Conservation (phyloP, 1,140 invertebrate genomes). For the Pseudomyrmex sp. region DNA sequence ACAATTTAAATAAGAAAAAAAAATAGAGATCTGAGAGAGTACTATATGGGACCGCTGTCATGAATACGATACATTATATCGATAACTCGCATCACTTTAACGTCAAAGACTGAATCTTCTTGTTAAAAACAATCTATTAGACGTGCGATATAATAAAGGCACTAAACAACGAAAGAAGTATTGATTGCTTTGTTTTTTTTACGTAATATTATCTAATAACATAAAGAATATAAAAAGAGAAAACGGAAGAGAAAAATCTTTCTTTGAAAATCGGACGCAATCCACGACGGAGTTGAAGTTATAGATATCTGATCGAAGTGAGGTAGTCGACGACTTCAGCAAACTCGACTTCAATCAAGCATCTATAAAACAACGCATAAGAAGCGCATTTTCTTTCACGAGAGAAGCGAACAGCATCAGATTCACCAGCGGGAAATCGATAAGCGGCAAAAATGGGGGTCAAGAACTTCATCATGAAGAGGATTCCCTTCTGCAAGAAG, state of each 20-base stretch:
- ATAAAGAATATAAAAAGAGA: not conserved
- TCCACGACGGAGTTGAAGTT: not conserved
- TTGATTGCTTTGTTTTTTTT: not conserved
- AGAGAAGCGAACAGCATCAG: not conserved
- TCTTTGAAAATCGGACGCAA: not conserved
- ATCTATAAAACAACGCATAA: not conserved
- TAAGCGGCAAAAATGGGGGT: constrained; percentile 76
- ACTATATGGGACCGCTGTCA: no score
- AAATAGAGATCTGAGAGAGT: no score
- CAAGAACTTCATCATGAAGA: constrained; percentile 81
- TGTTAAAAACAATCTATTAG: no score
- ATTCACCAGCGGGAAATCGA: not conserved
- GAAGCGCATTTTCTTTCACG: not conserved
- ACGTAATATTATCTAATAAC: not conserved
- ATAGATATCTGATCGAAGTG: not conserved
- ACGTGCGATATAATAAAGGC: not conserved
- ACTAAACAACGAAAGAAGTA: not conserved
- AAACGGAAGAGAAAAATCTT: not conserved
- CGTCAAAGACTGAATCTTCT: no score
- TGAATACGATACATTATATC: no score
- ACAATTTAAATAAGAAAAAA: no score
- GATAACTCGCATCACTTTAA: no score
- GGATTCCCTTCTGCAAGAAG: constrained; percentile 78
- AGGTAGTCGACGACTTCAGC: not conserved
- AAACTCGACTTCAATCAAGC: no score